Evolutionary conservation across 2,113 vertebrate species (phyloP).

Genomic region (Pterocles orientalis): DNA sequence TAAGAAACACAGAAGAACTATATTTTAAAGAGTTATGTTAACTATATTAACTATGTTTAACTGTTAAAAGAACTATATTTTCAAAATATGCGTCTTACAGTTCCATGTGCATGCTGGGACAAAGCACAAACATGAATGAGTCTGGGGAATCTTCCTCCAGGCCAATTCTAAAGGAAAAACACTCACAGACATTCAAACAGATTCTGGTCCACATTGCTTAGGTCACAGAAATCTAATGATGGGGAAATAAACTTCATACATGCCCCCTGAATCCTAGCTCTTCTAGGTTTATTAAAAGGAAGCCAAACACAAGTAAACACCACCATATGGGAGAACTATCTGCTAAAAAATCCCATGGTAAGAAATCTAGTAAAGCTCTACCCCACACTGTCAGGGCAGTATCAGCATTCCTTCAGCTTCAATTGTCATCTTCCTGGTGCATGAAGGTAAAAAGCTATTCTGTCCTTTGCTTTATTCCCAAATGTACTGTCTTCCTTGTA

Average conservation of each 20-base stretch:
- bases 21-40: not conserved
- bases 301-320: not conserved
- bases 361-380: not conserved
- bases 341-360: not conserved
- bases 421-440: not conserved
- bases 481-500: not conserved
- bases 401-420: not conserved
- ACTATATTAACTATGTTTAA: not conserved
- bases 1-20: not conserved
- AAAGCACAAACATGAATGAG: not conserved
- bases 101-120: not conserved
- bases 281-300: not conserved
- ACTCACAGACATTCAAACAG: not conserved
- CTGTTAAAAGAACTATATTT: not conserved
- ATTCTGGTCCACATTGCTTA: not conserved
- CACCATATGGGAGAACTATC: not conserved
- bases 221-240: not conserved
- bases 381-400: not conserved
- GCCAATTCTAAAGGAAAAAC: not conserved
- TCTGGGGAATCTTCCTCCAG: not conserved
- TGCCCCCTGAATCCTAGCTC: not conserved
- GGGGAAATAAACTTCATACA: not conserved
- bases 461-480: not conserved
- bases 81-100: not conserved
- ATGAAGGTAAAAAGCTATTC: not conserved